Percentiles rank a stretch among this genome's conserved stretches.
Conservation (phyloP, 2,888 invertebrate genomes). For the Sarcophaga caerulescens region DNA sequence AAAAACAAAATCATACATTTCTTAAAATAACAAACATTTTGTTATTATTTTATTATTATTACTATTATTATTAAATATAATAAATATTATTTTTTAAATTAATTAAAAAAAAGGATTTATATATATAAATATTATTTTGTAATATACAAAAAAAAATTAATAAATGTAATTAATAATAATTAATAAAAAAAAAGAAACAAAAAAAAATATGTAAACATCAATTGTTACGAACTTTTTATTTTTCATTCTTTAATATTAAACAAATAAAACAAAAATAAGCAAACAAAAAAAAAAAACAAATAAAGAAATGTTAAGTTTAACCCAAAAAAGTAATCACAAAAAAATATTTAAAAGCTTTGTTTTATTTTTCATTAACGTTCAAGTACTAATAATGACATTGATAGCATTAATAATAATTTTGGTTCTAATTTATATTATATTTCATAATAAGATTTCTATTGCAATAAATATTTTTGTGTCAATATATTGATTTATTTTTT, state of each 20-base stretch:
- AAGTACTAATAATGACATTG: too few species aligned
- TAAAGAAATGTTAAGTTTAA: conserved; percentile 70
- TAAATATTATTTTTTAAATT: conserved; percentile 39
- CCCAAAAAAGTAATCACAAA: conserved; percentile 67
- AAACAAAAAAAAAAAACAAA: conserved; percentile 70
- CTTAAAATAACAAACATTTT: conserved; percentile 50
- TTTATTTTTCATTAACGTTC: neutral
- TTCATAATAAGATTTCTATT: too few species aligned
- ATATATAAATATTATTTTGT: conserved; percentile 58
- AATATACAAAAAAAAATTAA: conserved; percentile 49
- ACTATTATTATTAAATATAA: conserved; percentile 23
- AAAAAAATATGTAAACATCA: conserved; percentile 66
- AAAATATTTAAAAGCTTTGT: neutral
- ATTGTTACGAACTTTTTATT: conserved; percentile 74
- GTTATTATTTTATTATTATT: conserved; percentile 48
- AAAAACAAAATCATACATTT: conserved; percentile 19
- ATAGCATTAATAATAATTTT: too few species aligned
- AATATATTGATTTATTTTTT: too few species aligned
- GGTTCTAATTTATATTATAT: too few species aligned
- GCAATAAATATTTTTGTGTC: neutral
- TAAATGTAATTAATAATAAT: conserved; percentile 55
- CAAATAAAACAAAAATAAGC: conserved; percentile 66
- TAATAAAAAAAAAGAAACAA: conserved; percentile 4
- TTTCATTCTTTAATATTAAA: conserved; percentile 69
- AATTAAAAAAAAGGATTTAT: conserved; percentile 18